Base-by-base conservation (phyloP, 2,888 invertebrate genomes). In the Aporophyla nigra region DNA sequence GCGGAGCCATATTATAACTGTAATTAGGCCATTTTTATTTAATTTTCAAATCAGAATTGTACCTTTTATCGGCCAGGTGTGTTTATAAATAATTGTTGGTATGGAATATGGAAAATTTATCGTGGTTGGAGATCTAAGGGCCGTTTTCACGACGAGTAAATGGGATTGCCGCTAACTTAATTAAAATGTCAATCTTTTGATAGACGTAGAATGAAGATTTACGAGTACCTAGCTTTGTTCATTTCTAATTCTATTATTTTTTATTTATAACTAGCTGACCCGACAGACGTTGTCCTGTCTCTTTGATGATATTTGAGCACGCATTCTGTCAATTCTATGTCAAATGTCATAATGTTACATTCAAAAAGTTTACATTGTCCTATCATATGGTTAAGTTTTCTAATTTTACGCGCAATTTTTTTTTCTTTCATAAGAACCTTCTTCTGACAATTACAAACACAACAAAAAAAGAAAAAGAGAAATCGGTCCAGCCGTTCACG, bases 11-110 rank as follows among this genome's bases (percentile, higher is more conserved):
- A 69, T 70, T 74, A 84, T 71, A 58, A 71, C 62, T 56, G 56
- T 70, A 56, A 82, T 76, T 53, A 43, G n/a, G 27, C 19, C 51
- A 65, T 61, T 81, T 76, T 76, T 70, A 61, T 71, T 78, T n/a
- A 43, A 78, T 71, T 71, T 67, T 63, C 71, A 62, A 71, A 67
- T 78, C 6, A 5, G 59, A 54, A 53, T 71, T 67, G 61, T 56
- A 9, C 33, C 10, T n/a, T 76, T 63, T 69, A 69, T 54, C 21
- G 33, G 62, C 43, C n/a, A 63, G 56, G 46, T 61, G 71, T 77
- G 43, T 51, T 58, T 78, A 71, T 63, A 75, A 66, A 27, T 75
- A 66, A 70, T 79, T 74, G 56, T 51, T 9, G 12, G 24, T 24
- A 19, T 66, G 73, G 16, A 24, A 67, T 75, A 65, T 74, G 67